Percentiles rank a stretch among this genome's conserved stretches.
Conservation (phyloP, 2,113 vertebrate species). For the Elanoides forficatus region DNA sequence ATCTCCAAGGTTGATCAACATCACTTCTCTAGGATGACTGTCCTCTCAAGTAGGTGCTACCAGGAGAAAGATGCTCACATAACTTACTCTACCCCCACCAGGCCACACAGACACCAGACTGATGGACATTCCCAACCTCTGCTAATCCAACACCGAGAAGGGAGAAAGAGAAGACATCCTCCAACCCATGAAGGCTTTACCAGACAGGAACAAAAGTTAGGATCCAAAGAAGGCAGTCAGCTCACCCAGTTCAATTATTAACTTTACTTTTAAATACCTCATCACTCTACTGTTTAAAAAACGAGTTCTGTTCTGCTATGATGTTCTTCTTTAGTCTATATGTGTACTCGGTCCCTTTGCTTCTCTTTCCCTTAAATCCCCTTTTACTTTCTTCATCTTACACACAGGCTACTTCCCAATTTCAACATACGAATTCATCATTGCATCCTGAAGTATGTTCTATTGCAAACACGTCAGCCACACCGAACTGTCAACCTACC, state of each 20-base stretch:
- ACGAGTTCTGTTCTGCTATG: not conserved
- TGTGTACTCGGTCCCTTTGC: not conserved
- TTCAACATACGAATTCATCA: not conserved
- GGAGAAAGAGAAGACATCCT: not conserved
- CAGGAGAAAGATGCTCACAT: not conserved
- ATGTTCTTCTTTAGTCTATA: not conserved
- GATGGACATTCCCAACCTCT: not conserved
- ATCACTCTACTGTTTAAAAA: not conserved
- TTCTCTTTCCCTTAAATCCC: not conserved
- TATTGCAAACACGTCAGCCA: not conserved
- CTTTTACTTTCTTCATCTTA: not conserved
- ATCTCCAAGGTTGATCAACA: not conserved
- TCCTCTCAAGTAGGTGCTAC: not conserved
- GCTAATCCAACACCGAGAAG: fast-evolving
- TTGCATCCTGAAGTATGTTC: not conserved
- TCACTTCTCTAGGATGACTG: not conserved
- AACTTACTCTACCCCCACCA: not conserved
- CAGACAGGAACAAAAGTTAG: not conserved
- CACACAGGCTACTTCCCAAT: not conserved
- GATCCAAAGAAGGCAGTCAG: not conserved
- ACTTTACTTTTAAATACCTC: not conserved
- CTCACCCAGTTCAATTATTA: not conserved
- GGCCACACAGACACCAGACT: not conserved
- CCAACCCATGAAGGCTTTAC: not conserved
- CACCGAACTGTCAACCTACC: not conserved